These are phyloP conservation scores for Polyodon spathula DNA, from an alignment of 2,113 vertebrate species.

Conservation along the genomic window DNA sequence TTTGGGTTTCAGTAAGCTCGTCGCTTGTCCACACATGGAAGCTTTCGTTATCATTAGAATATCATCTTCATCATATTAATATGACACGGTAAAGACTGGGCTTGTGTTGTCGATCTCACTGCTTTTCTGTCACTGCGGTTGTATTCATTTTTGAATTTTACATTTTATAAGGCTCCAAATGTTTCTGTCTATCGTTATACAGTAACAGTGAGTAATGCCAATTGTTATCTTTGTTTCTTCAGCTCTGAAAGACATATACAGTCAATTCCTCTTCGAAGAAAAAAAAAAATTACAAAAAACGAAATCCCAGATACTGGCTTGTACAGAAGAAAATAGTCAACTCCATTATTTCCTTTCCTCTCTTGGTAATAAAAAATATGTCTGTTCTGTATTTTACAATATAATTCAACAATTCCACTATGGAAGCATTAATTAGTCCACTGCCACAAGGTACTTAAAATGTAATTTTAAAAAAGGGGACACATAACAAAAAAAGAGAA, in stretches of 20 bases:
- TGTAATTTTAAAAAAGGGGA: constrained; percentile 31
- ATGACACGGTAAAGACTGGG: background rate
- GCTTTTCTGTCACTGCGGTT: background rate
- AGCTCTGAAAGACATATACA: constrained; percentile 14
- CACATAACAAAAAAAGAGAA: constrained; percentile 22
- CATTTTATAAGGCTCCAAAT: background rate
- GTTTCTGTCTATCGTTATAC: background rate
- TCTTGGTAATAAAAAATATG: constrained; percentile 99
- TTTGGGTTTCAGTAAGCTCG: constrained; percentile 2
- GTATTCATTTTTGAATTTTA: background rate
- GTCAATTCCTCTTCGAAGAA: constrained; percentile 16
- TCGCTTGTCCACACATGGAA: background rate
- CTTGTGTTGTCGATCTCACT: background rate
- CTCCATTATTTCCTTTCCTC: constrained; percentile 56
- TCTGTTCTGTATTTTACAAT: constrained; percentile 99
- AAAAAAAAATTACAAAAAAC: constrained; percentile 11
- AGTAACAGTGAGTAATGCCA: constrained; percentile 27
- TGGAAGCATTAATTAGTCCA: constrained; percentile 84
- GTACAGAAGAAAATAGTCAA: constrained; percentile 69
- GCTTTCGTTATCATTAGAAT: background rate
- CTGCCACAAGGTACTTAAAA: constrained; percentile 55
- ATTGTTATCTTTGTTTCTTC: constrained; percentile 15
- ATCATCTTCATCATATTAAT: background rate
- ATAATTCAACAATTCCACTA: constrained; percentile 95
- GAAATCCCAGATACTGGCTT: constrained; percentile 30